phyloP scores from a whole-genome alignment of 2,113 vertebrate species.

The Pelusios castaneus region DNA sequence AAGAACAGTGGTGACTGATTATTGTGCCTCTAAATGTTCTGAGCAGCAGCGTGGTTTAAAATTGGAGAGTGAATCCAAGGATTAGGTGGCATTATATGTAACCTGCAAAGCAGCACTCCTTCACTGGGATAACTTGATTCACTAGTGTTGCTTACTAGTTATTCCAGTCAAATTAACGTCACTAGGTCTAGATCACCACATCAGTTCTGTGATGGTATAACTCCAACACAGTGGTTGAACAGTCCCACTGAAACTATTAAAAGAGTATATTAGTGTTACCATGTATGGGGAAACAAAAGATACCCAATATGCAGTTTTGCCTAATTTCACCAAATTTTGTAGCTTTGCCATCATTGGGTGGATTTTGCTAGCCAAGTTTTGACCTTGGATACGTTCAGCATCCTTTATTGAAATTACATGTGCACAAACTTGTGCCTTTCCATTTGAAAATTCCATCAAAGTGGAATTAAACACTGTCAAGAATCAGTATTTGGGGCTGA shows the following conservation, averaged over 20 bases:
- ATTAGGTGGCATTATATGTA: neutral
- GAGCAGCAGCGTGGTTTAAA: neutral
- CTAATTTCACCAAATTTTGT: neutral
- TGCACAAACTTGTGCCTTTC: accelerated
- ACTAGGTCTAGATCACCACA: neutral
- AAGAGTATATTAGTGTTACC: neutral
- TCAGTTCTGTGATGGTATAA: neutral
- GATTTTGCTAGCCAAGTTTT: neutral
- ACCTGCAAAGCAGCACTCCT: neutral
- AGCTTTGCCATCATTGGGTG: neutral
- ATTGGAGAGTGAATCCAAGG: neutral
- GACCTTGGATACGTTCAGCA: neutral
- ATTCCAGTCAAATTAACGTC: neutral
- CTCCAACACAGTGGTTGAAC: neutral
- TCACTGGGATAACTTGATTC: neutral
- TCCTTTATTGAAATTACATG: neutral
- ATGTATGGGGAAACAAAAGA: neutral
- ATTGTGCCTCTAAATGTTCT: neutral
- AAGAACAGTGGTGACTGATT: neutral
- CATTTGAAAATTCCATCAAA: neutral
- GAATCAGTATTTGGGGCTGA: neutral
- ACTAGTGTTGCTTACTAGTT: neutral
- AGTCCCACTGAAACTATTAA: neutral
- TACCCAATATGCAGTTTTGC: neutral
- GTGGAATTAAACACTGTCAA: neutral